A percentile compares a stretch with the other conserved stretches of the same genome.
These are phyloP conservation scores for Dryococelus australis DNA, from an alignment of 2,888 invertebrate species.

Conservation along the genomic window DNA sequence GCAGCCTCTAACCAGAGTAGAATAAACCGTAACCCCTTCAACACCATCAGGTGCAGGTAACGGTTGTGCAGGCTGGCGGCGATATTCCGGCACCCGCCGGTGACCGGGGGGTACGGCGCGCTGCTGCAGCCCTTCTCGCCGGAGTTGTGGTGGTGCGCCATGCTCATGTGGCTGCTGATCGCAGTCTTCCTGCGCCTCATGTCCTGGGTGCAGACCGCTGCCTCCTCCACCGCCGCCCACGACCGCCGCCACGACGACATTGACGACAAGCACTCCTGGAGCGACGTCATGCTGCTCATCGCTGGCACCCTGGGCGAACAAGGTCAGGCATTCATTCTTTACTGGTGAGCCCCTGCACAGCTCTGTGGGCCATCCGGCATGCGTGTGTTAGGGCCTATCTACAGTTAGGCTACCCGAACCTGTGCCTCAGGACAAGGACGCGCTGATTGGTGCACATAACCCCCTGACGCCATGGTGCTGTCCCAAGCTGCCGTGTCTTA, in stretches of 20 bases:
- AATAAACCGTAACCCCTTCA: too few relatives aligned
- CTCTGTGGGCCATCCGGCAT: too few relatives aligned
- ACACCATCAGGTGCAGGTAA: too few relatives aligned
- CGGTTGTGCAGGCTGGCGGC: slow-evolving; percentile 57
- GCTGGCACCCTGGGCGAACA: slow-evolving; percentile 33
- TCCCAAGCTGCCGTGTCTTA: too few relatives aligned
- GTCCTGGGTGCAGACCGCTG: slow-evolving; percentile 5
- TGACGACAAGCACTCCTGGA: slow-evolving; percentile 33
- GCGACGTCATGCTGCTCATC: slow-evolving; percentile 35
- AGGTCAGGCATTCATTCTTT: too few relatives aligned
- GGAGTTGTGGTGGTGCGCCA: slow-evolving; percentile 69
- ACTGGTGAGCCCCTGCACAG: too few relatives aligned
- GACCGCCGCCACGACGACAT: slow-evolving; percentile 16
- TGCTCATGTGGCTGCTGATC: slow-evolving; percentile 48
- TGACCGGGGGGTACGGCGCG: slow-evolving; percentile 75
- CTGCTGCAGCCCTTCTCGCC: slow-evolving; percentile 72
- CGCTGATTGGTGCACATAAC: too few relatives aligned
- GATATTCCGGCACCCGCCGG: slow-evolving; percentile 74
- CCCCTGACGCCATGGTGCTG: too few relatives aligned
- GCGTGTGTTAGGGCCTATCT: too few relatives aligned
- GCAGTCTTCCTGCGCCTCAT: slow-evolving; percentile 34
- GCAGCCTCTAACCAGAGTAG: too few relatives aligned
- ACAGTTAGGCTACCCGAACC: too few relatives aligned
- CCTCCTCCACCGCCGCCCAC: background rate
- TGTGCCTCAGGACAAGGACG: too few relatives aligned